Base-by-base conservation (phyloP, 2,797 vertebrate species). In the Neosilurus hyrtlii region DNA sequence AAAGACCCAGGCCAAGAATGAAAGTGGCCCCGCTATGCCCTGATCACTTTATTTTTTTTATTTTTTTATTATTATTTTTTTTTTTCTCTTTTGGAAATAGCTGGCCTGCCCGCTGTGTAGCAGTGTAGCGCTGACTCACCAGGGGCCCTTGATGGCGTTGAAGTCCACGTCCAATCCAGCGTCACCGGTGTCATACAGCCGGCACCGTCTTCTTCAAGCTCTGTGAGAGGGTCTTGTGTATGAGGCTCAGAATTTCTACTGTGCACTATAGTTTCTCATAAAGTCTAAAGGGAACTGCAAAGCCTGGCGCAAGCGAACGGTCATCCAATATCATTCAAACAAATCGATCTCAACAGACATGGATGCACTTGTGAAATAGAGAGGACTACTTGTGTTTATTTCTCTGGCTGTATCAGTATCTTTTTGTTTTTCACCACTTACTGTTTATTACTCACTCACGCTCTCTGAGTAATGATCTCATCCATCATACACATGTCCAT, bases 231-330 rank as follows among this genome's bases (percentile, higher is more conserved):
- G 35, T 24, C 70, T 93, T 90, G 93, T 65, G 61, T 79, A 65
- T 92, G 91, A 91, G 94, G 95, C 95, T 96, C 94, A 93, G 94
- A 96, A 95, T 94, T 90, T 35, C 94, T 94, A 90, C 95, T 94
- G 96, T 97, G 96, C 97, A 98, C 96, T 97, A 96, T 94, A 96
- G 96, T 97, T 95, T 96, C 93, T 95, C 95, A 94, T 97, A 97
- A 97, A 96, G 95, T 94, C 95, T 93, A 97, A 98, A 97, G 96
- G 97, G 97, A 97, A 93, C 95, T 96, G 95, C 95, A 96, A 95
- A 93, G 89, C 90, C 91, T 93, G 88, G 90, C 92, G 90, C 89
- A 95, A 94, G 94, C 92, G 92, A 85, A 79, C 15, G 43, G 88
- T 88, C 94, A 92, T 92, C 90, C 90, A 91, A 90, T 91, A 93